These are phyloP conservation scores for Spea hammondii DNA, from an alignment of 2,797 vertebrate species.

Conservation along the genomic window DNA sequence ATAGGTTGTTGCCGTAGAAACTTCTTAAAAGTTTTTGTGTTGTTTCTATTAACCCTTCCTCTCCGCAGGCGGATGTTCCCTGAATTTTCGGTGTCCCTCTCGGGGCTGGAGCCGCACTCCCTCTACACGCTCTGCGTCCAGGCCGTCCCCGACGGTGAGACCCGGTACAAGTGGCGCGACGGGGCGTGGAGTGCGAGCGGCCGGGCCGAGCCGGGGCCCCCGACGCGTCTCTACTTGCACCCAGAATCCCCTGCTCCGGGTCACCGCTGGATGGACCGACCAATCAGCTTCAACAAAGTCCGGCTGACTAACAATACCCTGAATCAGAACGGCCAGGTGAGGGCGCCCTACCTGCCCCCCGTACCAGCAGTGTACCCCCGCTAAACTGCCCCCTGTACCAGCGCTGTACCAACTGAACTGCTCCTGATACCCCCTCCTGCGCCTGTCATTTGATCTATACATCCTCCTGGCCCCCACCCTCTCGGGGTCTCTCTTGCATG, in stretches of 20 bases:
- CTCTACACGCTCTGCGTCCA: conserved; percentile 44
- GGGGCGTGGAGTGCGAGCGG: conserved; percentile 40
- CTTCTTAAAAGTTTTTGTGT: too few species aligned
- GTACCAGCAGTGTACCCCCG: neutral
- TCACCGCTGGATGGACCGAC: conserved; percentile 45
- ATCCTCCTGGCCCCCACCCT: too few species aligned
- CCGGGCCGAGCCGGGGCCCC: conserved; percentile 39
- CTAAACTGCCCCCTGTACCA: too few species aligned
- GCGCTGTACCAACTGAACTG: too few species aligned
- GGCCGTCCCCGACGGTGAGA: conserved; percentile 42
- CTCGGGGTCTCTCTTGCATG: too few species aligned
- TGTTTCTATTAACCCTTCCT: neutral
- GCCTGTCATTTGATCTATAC: too few species aligned
- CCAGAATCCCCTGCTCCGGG: conserved; percentile 44
- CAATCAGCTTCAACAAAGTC: conserved; percentile 48
- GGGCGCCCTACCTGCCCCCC: too few species aligned
- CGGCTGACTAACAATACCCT: conserved; percentile 50
- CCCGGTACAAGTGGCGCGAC: conserved; percentile 42
- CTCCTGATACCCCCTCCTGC: too few species aligned
- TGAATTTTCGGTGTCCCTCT: conserved; percentile 30
- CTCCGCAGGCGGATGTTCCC: conserved; percentile 44
- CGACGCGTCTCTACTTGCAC: conserved; percentile 46
- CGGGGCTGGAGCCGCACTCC: conserved; percentile 32
- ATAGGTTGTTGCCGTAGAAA: too few species aligned
- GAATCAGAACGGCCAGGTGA: conserved; percentile 45